phyloP scores from a whole-genome alignment of 1,140 invertebrate genomes.

The Pseudachorutes palmiensis region DNA sequence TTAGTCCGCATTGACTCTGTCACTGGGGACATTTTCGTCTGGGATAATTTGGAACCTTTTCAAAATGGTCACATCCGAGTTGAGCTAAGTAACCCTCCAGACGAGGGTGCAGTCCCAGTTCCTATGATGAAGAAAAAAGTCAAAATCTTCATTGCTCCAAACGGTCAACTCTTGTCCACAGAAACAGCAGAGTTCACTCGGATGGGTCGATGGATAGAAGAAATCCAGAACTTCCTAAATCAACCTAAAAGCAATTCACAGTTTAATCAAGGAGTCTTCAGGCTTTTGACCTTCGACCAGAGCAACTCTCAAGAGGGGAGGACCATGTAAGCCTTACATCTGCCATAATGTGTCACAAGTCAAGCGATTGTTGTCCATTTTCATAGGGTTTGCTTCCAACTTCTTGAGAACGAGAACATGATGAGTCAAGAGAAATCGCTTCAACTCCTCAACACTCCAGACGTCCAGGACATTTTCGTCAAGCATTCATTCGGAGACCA shows the following conservation, averaged over 20 bases:
- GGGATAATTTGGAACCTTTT: constrained; percentile 37
- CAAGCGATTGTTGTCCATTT: background rate
- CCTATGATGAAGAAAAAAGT: constrained; percentile 30
- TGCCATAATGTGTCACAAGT: background rate
- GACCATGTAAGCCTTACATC: constrained; percentile 28
- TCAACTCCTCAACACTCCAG: constrained; percentile 32
- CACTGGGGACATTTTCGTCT: constrained; percentile 36
- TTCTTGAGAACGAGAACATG: constrained; percentile 38
- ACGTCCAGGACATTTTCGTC: constrained; percentile 32
- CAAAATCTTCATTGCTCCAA: constrained; percentile 34
- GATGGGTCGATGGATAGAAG: constrained; percentile 32
- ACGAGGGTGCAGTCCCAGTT: background rate
- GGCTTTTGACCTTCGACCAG: constrained; percentile 33
- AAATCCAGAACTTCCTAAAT: constrained; percentile 27
- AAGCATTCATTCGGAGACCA: constrained; percentile 32
- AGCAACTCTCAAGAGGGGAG: constrained; percentile 37
- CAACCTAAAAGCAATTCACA: constrained; percentile 9
- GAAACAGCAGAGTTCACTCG: constrained; percentile 29
- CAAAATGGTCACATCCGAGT: constrained; percentile 34
- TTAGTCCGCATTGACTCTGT: constrained; percentile 25
- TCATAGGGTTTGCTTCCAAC: constrained; percentile 35
- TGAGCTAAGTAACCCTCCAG: constrained; percentile 18
- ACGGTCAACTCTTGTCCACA: constrained; percentile 29
- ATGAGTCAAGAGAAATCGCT: constrained; percentile 34
- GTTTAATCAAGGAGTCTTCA: constrained; percentile 29